Percentiles rank a stretch among this genome's conserved stretches.
These are phyloP conservation scores for Apeltes quadracus DNA, from an alignment of 2,113 vertebrate genomes.

Conservation along the genomic window DNA sequence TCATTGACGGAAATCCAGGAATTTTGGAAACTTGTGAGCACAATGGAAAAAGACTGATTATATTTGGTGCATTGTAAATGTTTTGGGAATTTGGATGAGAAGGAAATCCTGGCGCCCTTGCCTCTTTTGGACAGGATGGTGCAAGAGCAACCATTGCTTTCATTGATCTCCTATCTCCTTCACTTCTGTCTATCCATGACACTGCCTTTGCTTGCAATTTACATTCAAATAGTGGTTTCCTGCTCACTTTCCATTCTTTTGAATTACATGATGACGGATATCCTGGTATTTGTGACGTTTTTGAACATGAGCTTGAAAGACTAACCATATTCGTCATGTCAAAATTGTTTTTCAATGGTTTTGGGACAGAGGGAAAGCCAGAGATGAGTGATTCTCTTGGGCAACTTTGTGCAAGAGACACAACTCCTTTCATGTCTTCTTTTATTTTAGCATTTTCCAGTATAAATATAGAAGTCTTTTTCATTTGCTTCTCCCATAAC, in stretches of 20 bases:
- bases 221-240: slow-evolving; percentile 23
- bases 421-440: slow-evolving; percentile 31
- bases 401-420: slow-evolving; percentile 54
- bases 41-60: slow-evolving; percentile 27
- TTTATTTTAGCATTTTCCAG: background rate
- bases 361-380: slow-evolving; percentile 55
- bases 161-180: slow-evolving; percentile 21
- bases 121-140: slow-evolving; percentile 54
- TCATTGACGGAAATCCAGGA: slow-evolving; percentile 47
- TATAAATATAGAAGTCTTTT: slow-evolving; percentile 15
- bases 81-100: slow-evolving; percentile 23
- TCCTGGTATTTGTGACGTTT: slow-evolving; percentile 54
- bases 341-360: slow-evolving; percentile 14
- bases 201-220: slow-evolving; percentile 22
- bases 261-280: slow-evolving; percentile 36
- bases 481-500: slow-evolving; percentile 35
- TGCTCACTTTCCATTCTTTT: slow-evolving; percentile 48
- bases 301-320: slow-evolving; percentile 36
- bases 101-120: slow-evolving; percentile 45
- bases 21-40: slow-evolving; percentile 45
- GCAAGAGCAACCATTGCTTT: slow-evolving; percentile 51
- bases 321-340: slow-evolving; percentile 43
- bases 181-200: background rate
- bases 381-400: slow-evolving; percentile 42
- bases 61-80: slow-evolving; percentile 14